A percentile compares a stretch with the other conserved stretches of the same genome.
Conservation (phyloP, 2,113 vertebrate genomes). For the Euleptes europaea region DNA sequence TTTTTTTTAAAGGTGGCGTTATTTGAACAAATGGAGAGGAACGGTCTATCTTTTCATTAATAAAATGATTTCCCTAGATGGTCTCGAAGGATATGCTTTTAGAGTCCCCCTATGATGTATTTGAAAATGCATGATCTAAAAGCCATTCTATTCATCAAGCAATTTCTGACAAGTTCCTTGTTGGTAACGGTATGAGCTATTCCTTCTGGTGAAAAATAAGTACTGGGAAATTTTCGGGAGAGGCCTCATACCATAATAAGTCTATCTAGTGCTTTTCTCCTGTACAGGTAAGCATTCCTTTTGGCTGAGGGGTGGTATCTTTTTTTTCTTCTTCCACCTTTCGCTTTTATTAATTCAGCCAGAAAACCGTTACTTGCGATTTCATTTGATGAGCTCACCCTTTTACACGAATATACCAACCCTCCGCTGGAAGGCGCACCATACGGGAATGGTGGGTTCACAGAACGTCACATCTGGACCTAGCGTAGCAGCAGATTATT, state of each 20-base stretch:
- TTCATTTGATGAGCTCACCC: neutral
- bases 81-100: neutral
- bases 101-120: neutral
- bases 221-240: neutral
- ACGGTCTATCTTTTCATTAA: neutral
- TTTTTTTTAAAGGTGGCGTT: neutral
- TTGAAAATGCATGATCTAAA: neutral
- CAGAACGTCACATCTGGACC: neutral
- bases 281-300: neutral
- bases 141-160: neutral
- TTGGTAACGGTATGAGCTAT: too few species aligned
- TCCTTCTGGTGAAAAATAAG: neutral
- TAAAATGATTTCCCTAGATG: neutral
- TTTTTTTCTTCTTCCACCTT: neutral
- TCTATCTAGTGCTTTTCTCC: neutral
- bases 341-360: neutral
- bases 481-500: too few species aligned
- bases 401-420: neutral
- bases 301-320: neutral
- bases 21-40: neutral
- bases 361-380: neutral
- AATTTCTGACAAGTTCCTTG: too few species aligned
- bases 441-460: neutral
- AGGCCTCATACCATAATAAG: too few species aligned
- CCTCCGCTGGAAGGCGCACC: slow-evolving; percentile 28